Evolutionary conservation across 37 sponge, comb jelly and placozoan species (phyloP), one percentile per base, ranked within the genome.

Genomic region (Haliclona indistincta): DNA sequence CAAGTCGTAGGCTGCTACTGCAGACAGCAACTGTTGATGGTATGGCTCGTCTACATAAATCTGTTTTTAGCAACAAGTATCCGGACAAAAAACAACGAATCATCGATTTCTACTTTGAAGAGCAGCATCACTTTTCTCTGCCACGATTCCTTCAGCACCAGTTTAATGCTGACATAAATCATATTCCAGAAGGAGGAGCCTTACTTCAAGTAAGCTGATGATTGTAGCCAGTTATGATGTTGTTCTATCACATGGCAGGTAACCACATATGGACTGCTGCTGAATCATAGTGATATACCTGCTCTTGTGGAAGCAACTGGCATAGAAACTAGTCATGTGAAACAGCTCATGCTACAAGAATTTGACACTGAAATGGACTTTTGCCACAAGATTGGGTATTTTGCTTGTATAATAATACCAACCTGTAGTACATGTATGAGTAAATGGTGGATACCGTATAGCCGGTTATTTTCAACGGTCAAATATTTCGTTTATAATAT

Each of bases 351-450:
- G 8, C 70, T 93, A 7, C 86, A 88, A 54, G 91, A 89, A 36
- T 82, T 93, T 78, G 90, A 93, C 47, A 82, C 90, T 2, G 90
- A 93, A 56, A 55, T 85, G 51, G 91, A 89, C 34, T 93, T 93
- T 60, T 68, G 68, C 30, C 77, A 80, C 29, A 79, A 80, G 77
- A 65, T 93, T 11, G 45, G 86, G 91, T 91, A 68, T 22, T 79
- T 56, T 3, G 35, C 4, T 43, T 38, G 19, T 74, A 3, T 30
- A 58, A 15, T n/a, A n/a, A n/a, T n/a, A n/a, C n/a, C n/a, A n/a
- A n/a, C n/a, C n/a, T n/a, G n/a, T n/a, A n/a, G n/a, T n/a, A n/a
- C n/a, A n/a, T n/a, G n/a, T n/a, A n/a, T n/a, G n/a, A n/a, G n/a
- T n/a, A n/a, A n/a, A n/a, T n/a, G n/a, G n/a, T n/a, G n/a, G n/a